phyloP scores from a whole-genome alignment of 1,140 invertebrate species.

The Ectropis grisescens region DNA sequence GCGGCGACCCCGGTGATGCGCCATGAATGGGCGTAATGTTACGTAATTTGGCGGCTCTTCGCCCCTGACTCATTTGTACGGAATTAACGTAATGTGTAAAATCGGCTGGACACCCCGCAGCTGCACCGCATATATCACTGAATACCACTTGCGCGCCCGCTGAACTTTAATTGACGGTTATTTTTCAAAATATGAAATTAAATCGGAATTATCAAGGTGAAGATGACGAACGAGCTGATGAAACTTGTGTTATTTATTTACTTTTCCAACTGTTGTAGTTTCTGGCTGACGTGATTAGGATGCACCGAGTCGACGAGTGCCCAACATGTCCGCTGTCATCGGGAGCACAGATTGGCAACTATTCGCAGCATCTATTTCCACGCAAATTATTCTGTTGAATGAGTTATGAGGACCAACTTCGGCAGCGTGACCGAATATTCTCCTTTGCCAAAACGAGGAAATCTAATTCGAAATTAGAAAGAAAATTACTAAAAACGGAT shows the following conservation, averaged over 20 bases:
- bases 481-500: slow-evolving; percentile 5
- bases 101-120: slow-evolving; percentile 31
- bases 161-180: too few relatives aligned
- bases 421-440: slow-evolving; percentile 7
- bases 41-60: slow-evolving; percentile 29
- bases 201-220: too few relatives aligned
- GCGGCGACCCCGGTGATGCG: slow-evolving; percentile 5
- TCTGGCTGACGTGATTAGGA: too few relatives aligned
- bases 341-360: slow-evolving; percentile 25
- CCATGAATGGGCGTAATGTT: slow-evolving; percentile 39
- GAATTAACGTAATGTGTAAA: slow-evolving; percentile 42
- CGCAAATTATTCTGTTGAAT: slow-evolving; percentile 30
- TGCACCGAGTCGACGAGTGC: slow-evolving; percentile 1
- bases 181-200: too few relatives aligned
- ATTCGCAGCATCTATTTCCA: slow-evolving; percentile 18
- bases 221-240: too few relatives aligned
- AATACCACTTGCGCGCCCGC: too few relatives aligned
- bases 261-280: too few relatives aligned
- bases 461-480: slow-evolving; percentile 12
- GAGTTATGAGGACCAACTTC: slow-evolving; percentile 16
- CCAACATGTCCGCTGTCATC: slow-evolving; percentile 12
- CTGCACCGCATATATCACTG: slow-evolving; percentile 27
- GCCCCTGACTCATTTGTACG: slow-evolving; percentile 37
- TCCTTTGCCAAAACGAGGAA: slow-evolving; percentile 35
- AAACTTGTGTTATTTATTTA: too few relatives aligned